phyloP scores from a whole-genome alignment of 2,113 vertebrate species.

The Carollia perspicillata region DNA sequence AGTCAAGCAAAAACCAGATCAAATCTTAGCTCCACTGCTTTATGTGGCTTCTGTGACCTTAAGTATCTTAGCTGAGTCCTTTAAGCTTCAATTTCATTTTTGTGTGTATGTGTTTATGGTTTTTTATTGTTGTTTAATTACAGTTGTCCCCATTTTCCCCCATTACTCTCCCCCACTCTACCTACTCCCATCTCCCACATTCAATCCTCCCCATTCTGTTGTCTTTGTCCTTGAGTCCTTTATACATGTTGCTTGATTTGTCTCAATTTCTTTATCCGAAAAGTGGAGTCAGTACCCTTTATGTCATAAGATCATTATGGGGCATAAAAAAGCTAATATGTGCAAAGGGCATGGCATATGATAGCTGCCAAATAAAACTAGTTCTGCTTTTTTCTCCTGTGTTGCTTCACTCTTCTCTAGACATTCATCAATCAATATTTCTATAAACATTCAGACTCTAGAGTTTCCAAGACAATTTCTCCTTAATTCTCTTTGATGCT shows the following conservation, averaged over 20 bases:
- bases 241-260: too few species aligned
- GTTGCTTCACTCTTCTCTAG: not conserved
- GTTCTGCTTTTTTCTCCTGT: not conserved
- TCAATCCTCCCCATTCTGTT: too few species aligned
- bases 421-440: not conserved
- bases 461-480: not conserved
- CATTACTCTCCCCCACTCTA: too few species aligned
- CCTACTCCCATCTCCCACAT: too few species aligned
- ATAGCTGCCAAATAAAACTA: not conserved
- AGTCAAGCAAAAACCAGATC: not conserved
- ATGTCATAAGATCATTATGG: not conserved
- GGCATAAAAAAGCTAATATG: not conserved
- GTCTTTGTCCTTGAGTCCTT: too few species aligned
- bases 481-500: not conserved
- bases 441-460: not conserved
- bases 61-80: not conserved
- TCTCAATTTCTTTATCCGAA: not conserved
- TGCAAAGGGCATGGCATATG: not conserved
- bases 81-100: not conserved
- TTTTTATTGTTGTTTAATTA: too few species aligned
- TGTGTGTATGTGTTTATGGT: too few species aligned
- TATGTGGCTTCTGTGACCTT: not conserved
- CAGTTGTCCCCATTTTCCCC: too few species aligned
- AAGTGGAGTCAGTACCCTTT: not conserved
- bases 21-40: not conserved